Base-by-base conservation (phyloP, 2,888 invertebrate species). In the Dastarcus helophoroides region DNA sequence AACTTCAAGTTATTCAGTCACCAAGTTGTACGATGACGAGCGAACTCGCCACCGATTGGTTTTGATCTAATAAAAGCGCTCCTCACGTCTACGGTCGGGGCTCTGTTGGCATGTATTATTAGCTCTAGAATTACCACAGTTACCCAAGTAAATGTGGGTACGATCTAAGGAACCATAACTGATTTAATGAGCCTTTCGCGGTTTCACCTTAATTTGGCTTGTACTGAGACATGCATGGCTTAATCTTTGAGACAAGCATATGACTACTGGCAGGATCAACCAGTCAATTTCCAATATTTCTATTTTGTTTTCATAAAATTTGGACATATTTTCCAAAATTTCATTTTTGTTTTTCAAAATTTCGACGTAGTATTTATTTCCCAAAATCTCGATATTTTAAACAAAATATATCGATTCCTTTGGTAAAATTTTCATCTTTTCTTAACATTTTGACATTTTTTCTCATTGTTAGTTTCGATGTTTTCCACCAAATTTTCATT, bases 171-270 rank as follows among this genome's bases (percentile, higher is more conserved):
- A 67, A 67, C 63, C 62, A 65, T 63, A 66, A 67, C 67, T 67
- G 67, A 67, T 69, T 63, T 67, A 68, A 66, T 68, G 67, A 69
- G 68, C 67, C 68, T 64, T 69, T 68, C 64, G 67, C 66, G 61
- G 66, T 68, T 65, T 68, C 65, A 62, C 66, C 60, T 63, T 65
- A 61, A 58, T 58, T 50, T 50, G 63, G 69, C 62, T 60, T 67
- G 67, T 63, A 69, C 71, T 69, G 62, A 71, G 65, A 72, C 71
- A 68, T 71, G 72, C 71, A 71, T 72, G 71, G 69, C 69, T 70
- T 68, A 71, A 68, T 69, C 68, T 70, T 72, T 72, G 70, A 73
- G 68, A 71, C 68, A 68, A 74, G 69, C 70, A 71, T 70, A 71
- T 71, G 64, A 68, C 65, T 64, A 65, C 67, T 67, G 68, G 67